Percentiles rank a stretch among this genome's conserved stretches.
These are phyloP conservation scores for Morpho deidamia DNA, from an alignment of 2,888 invertebrate genomes.

Conservation along the genomic window DNA sequence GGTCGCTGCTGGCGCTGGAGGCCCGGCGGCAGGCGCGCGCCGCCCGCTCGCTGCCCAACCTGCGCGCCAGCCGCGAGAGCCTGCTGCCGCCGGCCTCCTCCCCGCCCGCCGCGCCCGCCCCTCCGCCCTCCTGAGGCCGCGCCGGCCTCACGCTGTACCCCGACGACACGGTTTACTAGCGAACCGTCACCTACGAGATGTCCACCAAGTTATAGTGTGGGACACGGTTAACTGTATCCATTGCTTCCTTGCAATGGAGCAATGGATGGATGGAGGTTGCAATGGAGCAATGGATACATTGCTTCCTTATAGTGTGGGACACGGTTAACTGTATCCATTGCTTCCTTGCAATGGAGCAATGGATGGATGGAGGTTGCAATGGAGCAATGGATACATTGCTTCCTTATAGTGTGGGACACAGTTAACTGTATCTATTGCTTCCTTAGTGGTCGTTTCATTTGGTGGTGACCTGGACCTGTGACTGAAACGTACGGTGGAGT, in stretches of 20 bases:
- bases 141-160: conserved; percentile 51
- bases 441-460: no score
- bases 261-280: no score
- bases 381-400: no score
- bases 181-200: conserved; percentile 14
- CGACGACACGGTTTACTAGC: conserved; percentile 65
- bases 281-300: no score
- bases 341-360: neutral
- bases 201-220: conserved; percentile 22
- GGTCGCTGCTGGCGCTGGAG: conserved; percentile 65
- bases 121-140: conserved; percentile 32
- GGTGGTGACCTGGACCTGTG: neutral
- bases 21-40: conserved; percentile 66
- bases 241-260: neutral
- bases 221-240: neutral
- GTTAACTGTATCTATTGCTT: neutral
- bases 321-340: neutral
- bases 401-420: conserved; percentile 17
- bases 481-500: no score
- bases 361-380: no score
- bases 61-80: conserved; percentile 83
- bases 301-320: conserved; percentile 19
- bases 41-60: conserved; percentile 81
- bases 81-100: conserved; percentile 58
- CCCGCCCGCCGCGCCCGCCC: conserved; percentile 21